phyloP scores from a whole-genome alignment of 2,113 vertebrate genomes.

The Hemiscyllium ocellatum region DNA sequence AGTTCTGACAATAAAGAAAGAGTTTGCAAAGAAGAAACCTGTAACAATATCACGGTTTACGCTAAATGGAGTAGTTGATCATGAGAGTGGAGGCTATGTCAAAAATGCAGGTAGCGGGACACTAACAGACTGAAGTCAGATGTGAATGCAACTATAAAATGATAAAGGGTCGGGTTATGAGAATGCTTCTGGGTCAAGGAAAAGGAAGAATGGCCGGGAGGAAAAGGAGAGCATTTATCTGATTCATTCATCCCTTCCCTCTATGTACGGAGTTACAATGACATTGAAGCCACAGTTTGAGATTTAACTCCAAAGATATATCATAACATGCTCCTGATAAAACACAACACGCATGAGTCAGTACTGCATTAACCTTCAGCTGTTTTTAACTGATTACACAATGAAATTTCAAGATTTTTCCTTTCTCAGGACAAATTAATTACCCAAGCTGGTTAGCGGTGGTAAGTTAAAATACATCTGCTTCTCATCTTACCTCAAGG shows the following conservation, averaged over 20 bases:
- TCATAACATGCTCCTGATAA: not conserved
- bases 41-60: not conserved
- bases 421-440: not conserved
- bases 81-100: not conserved
- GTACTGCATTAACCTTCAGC: not conserved
- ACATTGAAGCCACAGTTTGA: not conserved
- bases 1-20: not conserved
- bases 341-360: not conserved
- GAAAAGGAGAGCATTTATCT: not conserved
- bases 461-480: not conserved
- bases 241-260: not conserved
- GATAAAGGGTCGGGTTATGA: not conserved
- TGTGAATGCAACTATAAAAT: not conserved
- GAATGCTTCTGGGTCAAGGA: too few species aligned
- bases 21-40: not conserved
- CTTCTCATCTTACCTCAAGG: not conserved
- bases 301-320: not conserved
- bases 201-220: too few species aligned
- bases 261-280: not conserved
- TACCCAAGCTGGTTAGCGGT: not conserved
- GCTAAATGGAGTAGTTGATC: not conserved
- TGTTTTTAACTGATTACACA: not conserved
- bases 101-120: not conserved
- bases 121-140: not conserved
- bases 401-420: not conserved